Conservation (phyloP, 2,113 vertebrate species). For the Taurulus bubalis region DNA sequence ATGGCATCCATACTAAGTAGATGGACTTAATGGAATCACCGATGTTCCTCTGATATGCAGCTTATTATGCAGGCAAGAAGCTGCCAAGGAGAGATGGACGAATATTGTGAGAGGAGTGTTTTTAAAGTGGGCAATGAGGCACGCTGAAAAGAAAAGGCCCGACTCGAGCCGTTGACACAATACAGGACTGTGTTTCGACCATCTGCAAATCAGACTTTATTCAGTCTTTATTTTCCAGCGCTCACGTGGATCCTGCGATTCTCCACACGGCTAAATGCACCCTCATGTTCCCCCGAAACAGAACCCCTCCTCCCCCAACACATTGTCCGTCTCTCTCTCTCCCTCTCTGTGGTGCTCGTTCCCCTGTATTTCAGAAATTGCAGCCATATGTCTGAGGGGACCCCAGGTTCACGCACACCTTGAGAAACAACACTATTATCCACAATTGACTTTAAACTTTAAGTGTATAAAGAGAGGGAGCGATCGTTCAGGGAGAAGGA, state of each 20-base stretch:
- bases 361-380: slow-evolving; percentile 63
- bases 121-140: background rate
- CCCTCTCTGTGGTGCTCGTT: slow-evolving; percentile 22
- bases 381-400: slow-evolving; percentile 68
- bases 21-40: slow-evolving; percentile 36
- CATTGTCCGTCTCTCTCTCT: slow-evolving; percentile 28
- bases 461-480: slow-evolving; percentile 26
- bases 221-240: slow-evolving; percentile 40
- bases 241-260: slow-evolving; percentile 44
- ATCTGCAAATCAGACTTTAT: slow-evolving; percentile 51
- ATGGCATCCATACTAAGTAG: slow-evolving; percentile 41
- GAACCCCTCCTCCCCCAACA: slow-evolving; percentile 19
- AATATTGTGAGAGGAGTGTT: background rate
- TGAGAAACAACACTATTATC: slow-evolving; percentile 69
- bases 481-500: slow-evolving; percentile 19
- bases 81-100: slow-evolving; percentile 18
- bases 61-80: slow-evolving; percentile 5
- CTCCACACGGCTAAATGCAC: slow-evolving; percentile 57
- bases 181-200: slow-evolving; percentile 43
- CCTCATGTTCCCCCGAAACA: slow-evolving; percentile 51
- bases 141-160: slow-evolving; percentile 5
- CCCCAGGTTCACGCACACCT: slow-evolving; percentile 66
- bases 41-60: slow-evolving; percentile 20
- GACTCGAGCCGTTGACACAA: slow-evolving; percentile 55
- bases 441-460: slow-evolving; percentile 60